phyloP scores from a whole-genome alignment of 2,888 invertebrate species.

The Lasioglossum malachurum region DNA sequence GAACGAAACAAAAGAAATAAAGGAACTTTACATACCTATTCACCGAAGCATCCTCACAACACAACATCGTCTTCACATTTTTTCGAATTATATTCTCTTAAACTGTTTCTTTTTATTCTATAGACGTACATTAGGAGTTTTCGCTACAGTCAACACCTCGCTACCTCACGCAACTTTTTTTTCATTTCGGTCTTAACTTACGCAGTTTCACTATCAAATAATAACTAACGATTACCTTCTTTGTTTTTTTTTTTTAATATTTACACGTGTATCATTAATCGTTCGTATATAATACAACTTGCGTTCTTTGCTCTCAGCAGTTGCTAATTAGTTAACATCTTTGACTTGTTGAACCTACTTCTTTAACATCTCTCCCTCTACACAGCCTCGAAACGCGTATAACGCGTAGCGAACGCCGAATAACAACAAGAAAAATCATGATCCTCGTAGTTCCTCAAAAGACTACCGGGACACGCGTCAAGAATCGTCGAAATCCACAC shows the following conservation, averaged over 20 bases:
- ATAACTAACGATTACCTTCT: slow-evolving; percentile 68
- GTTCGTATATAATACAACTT: slow-evolving; percentile 73
- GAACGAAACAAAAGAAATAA: slow-evolving; percentile 23
- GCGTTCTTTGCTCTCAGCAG: slow-evolving; percentile 46
- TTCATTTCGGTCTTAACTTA: slow-evolving; percentile 61
- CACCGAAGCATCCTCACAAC: slow-evolving; percentile 27
- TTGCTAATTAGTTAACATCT: slow-evolving; percentile 55
- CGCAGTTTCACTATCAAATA: slow-evolving; percentile 66
- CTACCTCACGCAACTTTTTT: slow-evolving; percentile 65
- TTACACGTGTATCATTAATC: slow-evolving; percentile 72
- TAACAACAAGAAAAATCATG: not conserved
- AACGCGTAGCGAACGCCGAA: slow-evolving; percentile 16
- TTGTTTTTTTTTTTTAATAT: slow-evolving; percentile 61
- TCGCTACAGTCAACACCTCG: slow-evolving; percentile 62
- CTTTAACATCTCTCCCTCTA: not conserved
- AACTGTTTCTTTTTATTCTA: slow-evolving; percentile 62
- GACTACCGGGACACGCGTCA: slow-evolving; percentile 16
- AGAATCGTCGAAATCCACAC: slow-evolving; percentile 1
- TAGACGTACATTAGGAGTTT: slow-evolving; percentile 69
- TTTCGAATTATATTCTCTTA: slow-evolving; percentile 51
- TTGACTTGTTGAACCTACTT: slow-evolving; percentile 31
- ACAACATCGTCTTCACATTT: slow-evolving; percentile 27
- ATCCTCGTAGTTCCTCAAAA: slow-evolving; percentile 7
- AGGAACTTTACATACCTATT: slow-evolving; percentile 22
- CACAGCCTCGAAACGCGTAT: not conserved